These are phyloP conservation scores for Tetramorium simillimum DNA, from an alignment of 1,140 invertebrate genomes.

Conservation along the genomic window DNA sequence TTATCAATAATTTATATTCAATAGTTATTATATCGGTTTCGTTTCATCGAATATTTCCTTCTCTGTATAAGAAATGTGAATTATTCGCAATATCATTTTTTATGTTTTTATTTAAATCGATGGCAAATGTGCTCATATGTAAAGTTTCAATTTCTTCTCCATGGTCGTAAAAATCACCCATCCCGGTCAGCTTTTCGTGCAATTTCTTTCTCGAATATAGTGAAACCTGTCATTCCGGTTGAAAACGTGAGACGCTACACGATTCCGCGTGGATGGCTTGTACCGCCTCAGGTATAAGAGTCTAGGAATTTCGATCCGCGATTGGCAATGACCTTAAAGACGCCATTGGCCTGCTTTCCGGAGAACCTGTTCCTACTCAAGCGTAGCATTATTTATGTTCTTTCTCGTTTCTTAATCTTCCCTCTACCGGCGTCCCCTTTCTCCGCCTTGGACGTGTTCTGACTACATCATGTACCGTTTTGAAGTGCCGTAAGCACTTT, in stretches of 20 bases:
- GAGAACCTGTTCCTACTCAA: constrained; percentile 73
- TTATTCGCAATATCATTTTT: neutral
- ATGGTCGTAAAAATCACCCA: neutral
- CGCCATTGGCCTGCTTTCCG: constrained; percentile 78
- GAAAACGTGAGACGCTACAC: constrained; percentile 26
- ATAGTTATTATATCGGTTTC: neutral
- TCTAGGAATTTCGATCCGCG: constrained; percentile 37
- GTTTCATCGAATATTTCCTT: neutral
- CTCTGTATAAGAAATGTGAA: neutral
- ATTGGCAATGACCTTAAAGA: constrained; percentile 78
- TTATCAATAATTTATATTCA: neutral
- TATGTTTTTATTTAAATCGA: neutral
- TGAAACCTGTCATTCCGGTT: neutral
- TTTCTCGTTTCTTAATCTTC: constrained; percentile 52
- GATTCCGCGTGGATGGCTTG: neutral
- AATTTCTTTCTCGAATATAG: neutral
- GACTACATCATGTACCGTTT: constrained; percentile 71
- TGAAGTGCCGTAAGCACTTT: constrained; percentile 58
- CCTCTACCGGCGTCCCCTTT: constrained; percentile 52
- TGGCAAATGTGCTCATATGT: neutral
- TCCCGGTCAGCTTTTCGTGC: neutral
- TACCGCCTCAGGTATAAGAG: neutral
- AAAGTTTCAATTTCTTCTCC: neutral
- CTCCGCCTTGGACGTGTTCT: constrained; percentile 37
- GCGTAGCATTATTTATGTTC: constrained; percentile 53